phyloP scores from a whole-genome alignment of 1,140 invertebrate species.

The Lucilia cuprina region DNA sequence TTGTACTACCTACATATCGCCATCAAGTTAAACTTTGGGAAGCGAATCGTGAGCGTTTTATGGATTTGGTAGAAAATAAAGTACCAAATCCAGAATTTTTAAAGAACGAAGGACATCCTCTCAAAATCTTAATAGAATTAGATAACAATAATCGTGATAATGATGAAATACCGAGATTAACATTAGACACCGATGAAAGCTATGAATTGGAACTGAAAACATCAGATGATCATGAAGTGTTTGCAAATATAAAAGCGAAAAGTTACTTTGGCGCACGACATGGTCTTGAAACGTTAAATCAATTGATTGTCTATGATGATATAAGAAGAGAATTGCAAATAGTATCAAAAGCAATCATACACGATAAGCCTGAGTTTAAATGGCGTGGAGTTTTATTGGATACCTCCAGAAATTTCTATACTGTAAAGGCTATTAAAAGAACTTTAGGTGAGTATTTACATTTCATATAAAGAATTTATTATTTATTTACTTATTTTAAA shows the following conservation, averaged over 20 bases:
- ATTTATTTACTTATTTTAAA: background rate
- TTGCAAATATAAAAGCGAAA: constrained; percentile 68
- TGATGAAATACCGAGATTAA: constrained; percentile 55
- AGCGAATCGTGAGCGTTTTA: constrained; percentile 47
- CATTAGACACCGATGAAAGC: constrained; percentile 72
- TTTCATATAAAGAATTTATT: background rate
- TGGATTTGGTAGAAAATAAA: constrained; percentile 45
- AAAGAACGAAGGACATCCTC: constrained; percentile 47
- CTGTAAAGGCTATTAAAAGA: constrained; percentile 72
- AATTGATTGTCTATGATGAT: constrained; percentile 78
- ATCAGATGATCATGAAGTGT: constrained; percentile 61
- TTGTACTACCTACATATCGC: constrained; percentile 41
- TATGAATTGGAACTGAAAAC: constrained; percentile 69
- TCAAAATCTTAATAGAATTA: constrained; percentile 56
- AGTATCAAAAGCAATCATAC: constrained; percentile 68
- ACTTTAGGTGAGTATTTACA: constrained; percentile 67
- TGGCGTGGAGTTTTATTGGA: constrained; percentile 81
- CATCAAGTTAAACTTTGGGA: constrained; percentile 50
- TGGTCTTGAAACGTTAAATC: constrained; percentile 79
- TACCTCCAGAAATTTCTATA: constrained; percentile 78
- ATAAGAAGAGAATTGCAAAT: constrained; percentile 63
- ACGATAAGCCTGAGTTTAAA: constrained; percentile 75
- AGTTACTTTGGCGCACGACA: constrained; percentile 79
- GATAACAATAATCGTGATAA: constrained; percentile 21
- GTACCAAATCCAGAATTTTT: constrained; percentile 48